phyloP scores from a whole-genome alignment of 2,113 vertebrate species.

The Prunella himalayana region DNA sequence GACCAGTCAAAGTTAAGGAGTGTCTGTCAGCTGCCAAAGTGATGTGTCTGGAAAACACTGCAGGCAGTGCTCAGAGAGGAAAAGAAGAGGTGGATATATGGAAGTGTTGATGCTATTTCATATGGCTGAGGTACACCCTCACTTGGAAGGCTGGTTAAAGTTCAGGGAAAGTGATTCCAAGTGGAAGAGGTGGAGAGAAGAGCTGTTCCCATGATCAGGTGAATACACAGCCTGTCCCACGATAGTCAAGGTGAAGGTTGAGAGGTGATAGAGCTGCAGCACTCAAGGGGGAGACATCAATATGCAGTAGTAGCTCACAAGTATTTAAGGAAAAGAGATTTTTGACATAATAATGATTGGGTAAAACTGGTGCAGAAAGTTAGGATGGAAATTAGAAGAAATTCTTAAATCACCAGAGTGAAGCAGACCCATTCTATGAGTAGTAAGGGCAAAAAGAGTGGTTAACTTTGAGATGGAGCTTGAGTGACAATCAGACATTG shows the following conservation, averaged over 20 bases:
- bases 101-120: background rate
- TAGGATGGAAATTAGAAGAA: background rate
- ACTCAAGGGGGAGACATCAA: background rate
- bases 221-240: background rate
- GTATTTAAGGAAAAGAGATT: background rate
- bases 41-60: background rate
- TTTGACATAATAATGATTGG: background rate
- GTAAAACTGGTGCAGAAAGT: background rate
- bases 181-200: background rate
- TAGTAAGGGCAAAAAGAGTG: background rate
- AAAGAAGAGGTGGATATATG: background rate
- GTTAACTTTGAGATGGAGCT: background rate
- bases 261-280: background rate
- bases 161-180: background rate
- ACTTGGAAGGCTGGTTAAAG: background rate
- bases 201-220: background rate
- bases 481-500: background rate
- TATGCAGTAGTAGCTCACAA: background rate
- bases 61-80: background rate
- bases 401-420: background rate
- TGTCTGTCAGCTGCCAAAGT: constrained; percentile 19
- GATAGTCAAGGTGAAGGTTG: background rate
- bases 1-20: background rate
- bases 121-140: background rate
- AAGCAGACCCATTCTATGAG: background rate